A percentile compares a stretch with the other conserved stretches of the same genome.
Conservation (phyloP, 1,140 invertebrate genomes). For the Ceratitis capitata region DNA sequence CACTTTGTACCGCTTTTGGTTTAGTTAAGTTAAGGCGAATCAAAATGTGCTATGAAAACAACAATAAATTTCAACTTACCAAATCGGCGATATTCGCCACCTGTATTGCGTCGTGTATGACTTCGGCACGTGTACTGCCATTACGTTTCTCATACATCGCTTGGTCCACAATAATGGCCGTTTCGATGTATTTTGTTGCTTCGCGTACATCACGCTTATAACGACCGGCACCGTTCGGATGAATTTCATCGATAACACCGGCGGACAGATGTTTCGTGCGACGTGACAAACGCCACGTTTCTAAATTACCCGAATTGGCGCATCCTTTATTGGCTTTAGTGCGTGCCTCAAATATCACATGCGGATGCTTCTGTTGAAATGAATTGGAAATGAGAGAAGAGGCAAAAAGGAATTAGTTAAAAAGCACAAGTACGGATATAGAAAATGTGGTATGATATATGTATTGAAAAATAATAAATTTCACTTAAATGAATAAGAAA, state of each 20-base stretch:
- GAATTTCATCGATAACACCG: constrained; percentile 66
- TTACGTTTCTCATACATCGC: constrained; percentile 94
- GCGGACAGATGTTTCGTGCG: constrained; percentile 72
- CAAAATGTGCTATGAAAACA: not conserved
- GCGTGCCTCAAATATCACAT: constrained; percentile 93
- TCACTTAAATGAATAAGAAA: too few relatives aligned
- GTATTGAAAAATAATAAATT: too few relatives aligned
- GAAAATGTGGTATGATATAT: not conserved
- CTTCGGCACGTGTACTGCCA: constrained; percentile 86
- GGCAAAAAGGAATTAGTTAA: not conserved
- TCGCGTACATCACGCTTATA: constrained; percentile 83
- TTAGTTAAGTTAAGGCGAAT: too few relatives aligned
- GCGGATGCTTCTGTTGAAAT: constrained; percentile 93
- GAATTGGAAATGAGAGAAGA: constrained; percentile 56
- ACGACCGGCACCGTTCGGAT: constrained; percentile 64
- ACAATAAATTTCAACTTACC: constrained; percentile 73
- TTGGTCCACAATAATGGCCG: constrained; percentile 90
- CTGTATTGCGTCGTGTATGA: constrained; percentile 94
- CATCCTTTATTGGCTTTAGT: constrained; percentile 88
- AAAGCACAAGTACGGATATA: not conserved
- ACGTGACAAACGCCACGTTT: constrained; percentile 73
- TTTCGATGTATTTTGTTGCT: constrained; percentile 91
- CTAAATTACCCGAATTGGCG: constrained; percentile 81
- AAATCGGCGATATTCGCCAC: constrained; percentile 96
- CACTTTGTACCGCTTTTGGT: too few relatives aligned